A percentile compares a stretch with the other conserved stretches of the same genome.
Conservation (phyloP, 2,797 vertebrate species). For the Thalassophryne amazonica region DNA sequence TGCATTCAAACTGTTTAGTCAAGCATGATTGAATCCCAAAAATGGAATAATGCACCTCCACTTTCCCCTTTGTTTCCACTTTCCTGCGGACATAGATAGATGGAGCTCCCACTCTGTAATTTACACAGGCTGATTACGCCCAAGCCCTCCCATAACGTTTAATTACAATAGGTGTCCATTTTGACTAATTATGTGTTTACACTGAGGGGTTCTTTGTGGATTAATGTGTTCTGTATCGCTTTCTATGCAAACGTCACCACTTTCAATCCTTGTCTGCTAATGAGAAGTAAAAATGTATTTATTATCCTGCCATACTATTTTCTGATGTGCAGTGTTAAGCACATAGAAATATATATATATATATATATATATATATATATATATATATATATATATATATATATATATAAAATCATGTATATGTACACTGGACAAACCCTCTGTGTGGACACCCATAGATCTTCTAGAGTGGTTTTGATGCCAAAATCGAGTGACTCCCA, state of each 20-base stretch:
- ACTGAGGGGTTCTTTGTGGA: conserved; percentile 30
- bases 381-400: too few relatives aligned
- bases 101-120: conserved; percentile 58
- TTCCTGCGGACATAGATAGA: conserved; percentile 63
- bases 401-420: too few relatives aligned
- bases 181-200: conserved; percentile 77
- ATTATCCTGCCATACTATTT: conserved; percentile 6
- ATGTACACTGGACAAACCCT: too few relatives aligned
- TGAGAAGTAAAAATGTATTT: conserved; percentile 28
- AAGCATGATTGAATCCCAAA: conserved; percentile 45
- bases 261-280: conserved; percentile 37
- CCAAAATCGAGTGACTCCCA: too few relatives aligned
- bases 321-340: conserved; percentile 7
- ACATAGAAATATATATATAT: too few relatives aligned
- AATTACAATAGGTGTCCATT: conserved; percentile 73
- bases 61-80: conserved; percentile 51
- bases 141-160: conserved; percentile 61
- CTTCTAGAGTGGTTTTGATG: too few relatives aligned
- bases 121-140: conserved; percentile 68
- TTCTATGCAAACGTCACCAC: conserved; percentile 13
- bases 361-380: too few relatives aligned
- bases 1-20: conserved; percentile 40
- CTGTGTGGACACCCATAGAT: too few relatives aligned
- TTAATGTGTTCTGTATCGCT: conserved; percentile 47
- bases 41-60: conserved; percentile 27